These are phyloP conservation scores for Nomada fucata DNA, from an alignment of 2,888 invertebrate species.

Conservation along the genomic window DNA sequence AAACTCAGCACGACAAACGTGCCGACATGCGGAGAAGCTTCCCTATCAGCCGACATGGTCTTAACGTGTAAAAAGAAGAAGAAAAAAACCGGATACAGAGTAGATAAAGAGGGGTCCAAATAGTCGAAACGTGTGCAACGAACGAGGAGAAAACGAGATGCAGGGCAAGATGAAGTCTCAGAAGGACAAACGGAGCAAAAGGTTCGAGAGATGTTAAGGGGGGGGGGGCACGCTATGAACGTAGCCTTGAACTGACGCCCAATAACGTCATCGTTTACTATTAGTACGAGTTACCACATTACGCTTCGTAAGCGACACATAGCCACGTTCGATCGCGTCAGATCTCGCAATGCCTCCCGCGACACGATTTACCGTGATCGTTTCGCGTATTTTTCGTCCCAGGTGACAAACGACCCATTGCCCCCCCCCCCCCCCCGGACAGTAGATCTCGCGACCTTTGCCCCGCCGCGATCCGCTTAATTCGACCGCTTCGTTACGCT, in stretches of 20 bases:
- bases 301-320: constrained; percentile 46
- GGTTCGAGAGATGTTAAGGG: constrained; percentile 33
- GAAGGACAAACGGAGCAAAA: constrained; percentile 36
- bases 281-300: constrained; percentile 67
- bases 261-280: constrained; percentile 73
- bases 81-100: neutral
- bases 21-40: no score
- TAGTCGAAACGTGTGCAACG: neutral
- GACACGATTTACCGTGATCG: neutral
- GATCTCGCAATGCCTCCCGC: constrained; percentile 1
- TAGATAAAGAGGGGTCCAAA: neutral
- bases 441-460: neutral
- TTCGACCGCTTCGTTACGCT: neutral
- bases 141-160: neutral
- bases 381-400: constrained; percentile 1
- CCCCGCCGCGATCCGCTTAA: neutral
- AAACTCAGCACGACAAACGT: no score
- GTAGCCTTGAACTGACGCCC: constrained; percentile 72
- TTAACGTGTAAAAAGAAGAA: no score
- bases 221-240: constrained; percentile 27
- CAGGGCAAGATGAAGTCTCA: constrained; percentile 1
- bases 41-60: neutral
- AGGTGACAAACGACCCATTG: constrained; percentile 3
- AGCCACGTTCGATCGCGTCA: constrained; percentile 21
- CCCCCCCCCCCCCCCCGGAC: neutral